phyloP scores from a whole-genome alignment of 2,888 invertebrate genomes.

The Polydrusus tereticollis region DNA sequence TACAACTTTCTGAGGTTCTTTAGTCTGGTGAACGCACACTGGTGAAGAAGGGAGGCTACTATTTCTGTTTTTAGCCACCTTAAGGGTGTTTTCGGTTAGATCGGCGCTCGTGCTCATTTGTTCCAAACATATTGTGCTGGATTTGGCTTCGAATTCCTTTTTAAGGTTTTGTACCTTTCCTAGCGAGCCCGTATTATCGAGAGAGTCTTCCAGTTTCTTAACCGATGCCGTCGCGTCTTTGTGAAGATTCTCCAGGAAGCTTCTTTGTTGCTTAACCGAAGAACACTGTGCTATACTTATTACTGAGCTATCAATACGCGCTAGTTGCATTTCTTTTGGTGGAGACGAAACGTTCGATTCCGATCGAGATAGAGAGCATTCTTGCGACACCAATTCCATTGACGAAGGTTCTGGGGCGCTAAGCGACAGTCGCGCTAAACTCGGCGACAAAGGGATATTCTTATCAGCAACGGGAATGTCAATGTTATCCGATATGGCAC shows the following conservation, averaged over 20 bases:
- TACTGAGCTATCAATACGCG: conserved; percentile 65
- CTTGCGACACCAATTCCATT: conserved; percentile 61
- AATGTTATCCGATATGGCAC: conserved; percentile 74
- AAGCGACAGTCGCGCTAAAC: conserved; percentile 70
- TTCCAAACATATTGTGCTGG: conserved; percentile 58
- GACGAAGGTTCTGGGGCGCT: conserved; percentile 75
- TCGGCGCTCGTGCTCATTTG: conserved; percentile 38
- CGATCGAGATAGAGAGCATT: conserved; percentile 62
- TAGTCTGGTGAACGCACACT: conserved; percentile 70
- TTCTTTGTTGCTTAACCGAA: conserved; percentile 71
- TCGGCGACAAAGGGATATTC: conserved; percentile 40
- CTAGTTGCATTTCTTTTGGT: conserved; percentile 51
- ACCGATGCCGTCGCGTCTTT: conserved; percentile 58
- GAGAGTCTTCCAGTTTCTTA: conserved; percentile 62
- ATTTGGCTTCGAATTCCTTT: conserved; percentile 89
- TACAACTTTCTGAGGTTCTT: conserved; percentile 55
- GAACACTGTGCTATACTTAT: conserved; percentile 63
- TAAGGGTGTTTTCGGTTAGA: conserved; percentile 47
- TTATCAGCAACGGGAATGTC: conserved; percentile 65
- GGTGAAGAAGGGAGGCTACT: conserved; percentile 75
- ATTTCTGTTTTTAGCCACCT: conserved; percentile 63
- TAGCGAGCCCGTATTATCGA: conserved; percentile 63
- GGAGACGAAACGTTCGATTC: conserved; percentile 60
- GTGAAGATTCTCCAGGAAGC: conserved; percentile 68
- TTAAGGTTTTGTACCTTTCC: conserved; percentile 89